phyloP scores from a whole-genome alignment of 2,113 vertebrate species.

The Gopherus flavomarginatus region DNA sequence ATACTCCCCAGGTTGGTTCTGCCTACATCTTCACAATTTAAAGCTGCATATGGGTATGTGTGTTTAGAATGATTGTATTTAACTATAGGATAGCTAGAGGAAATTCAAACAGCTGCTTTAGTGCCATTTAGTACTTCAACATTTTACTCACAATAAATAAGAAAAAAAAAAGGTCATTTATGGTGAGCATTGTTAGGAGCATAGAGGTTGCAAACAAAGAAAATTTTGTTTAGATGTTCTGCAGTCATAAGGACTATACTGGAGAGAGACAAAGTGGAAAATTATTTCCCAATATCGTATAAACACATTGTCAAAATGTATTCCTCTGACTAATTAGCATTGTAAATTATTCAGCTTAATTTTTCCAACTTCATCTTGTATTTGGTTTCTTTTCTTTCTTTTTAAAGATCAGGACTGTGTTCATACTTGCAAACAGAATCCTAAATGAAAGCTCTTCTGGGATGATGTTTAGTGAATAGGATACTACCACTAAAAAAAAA shows the following conservation, averaged over 20 bases:
- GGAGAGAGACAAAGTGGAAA: not conserved
- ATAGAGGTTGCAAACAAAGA: not conserved
- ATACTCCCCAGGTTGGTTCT: conserved; percentile 12
- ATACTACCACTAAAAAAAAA: not conserved
- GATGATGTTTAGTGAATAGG: not conserved
- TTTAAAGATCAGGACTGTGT: not conserved
- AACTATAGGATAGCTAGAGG: not conserved
- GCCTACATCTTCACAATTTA: not conserved
- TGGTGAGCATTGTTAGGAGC: not conserved
- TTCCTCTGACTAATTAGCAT: conserved; percentile 7
- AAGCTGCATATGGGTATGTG: not conserved
- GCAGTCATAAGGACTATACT: not conserved
- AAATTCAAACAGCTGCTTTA: conserved; percentile 16
- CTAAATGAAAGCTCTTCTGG: conserved; percentile 1
- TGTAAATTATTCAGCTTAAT: conserved; percentile 11
- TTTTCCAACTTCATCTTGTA: not conserved
- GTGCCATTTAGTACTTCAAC: not conserved
- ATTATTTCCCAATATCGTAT: not conserved
- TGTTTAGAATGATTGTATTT: conserved; percentile 8
- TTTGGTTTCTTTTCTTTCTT: not conserved
- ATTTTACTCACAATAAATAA: not conserved
- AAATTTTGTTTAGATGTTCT: not conserved
- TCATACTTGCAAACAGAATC: conserved; percentile 16
- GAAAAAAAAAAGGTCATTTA: not conserved
- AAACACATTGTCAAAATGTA: not conserved